These are phyloP conservation scores for Lepidostoma basale DNA, from an alignment of 1,140 invertebrate species.

Conservation along the genomic window DNA sequence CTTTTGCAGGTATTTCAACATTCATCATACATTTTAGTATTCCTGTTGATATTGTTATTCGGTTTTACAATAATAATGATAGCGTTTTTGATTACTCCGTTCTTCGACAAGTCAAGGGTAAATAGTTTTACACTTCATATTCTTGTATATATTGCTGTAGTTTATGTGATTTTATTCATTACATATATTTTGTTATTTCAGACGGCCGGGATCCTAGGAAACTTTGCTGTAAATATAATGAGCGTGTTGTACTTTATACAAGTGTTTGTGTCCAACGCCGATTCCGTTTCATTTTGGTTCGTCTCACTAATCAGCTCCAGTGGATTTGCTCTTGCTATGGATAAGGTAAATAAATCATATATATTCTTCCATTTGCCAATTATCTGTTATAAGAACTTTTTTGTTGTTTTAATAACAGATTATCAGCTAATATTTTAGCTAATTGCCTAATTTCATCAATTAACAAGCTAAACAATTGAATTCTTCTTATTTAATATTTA, in stretches of 20 bases:
- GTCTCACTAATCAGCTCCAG: slow-evolving; percentile 80
- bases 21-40: slow-evolving; percentile 79
- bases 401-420: too few relatives aligned
- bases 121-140: slow-evolving; percentile 48
- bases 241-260: slow-evolving; percentile 81
- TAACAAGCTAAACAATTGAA: too few relatives aligned
- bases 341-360: slow-evolving; percentile 72
- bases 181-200: slow-evolving; percentile 57
- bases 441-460: too few relatives aligned
- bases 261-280: slow-evolving; percentile 72
- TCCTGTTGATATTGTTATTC: slow-evolving; percentile 78
- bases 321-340: slow-evolving; percentile 83
- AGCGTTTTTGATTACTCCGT: slow-evolving; percentile 83
- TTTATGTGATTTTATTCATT: not conserved
- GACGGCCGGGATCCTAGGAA: slow-evolving; percentile 81
- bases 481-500: too few relatives aligned
- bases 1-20: slow-evolving; percentile 74
- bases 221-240: slow-evolving; percentile 76
- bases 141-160: not conserved
- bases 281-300: slow-evolving; percentile 72
- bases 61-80: slow-evolving; percentile 83
- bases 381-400: too few relatives aligned
- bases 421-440: too few relatives aligned
- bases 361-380: too few relatives aligned
- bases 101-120: slow-evolving; percentile 83